Evolutionary conservation across 1,140 invertebrate species (phyloP), one percentile per base, ranked within the genome.

Genomic region (Cheumatopsyche charites): DNA sequence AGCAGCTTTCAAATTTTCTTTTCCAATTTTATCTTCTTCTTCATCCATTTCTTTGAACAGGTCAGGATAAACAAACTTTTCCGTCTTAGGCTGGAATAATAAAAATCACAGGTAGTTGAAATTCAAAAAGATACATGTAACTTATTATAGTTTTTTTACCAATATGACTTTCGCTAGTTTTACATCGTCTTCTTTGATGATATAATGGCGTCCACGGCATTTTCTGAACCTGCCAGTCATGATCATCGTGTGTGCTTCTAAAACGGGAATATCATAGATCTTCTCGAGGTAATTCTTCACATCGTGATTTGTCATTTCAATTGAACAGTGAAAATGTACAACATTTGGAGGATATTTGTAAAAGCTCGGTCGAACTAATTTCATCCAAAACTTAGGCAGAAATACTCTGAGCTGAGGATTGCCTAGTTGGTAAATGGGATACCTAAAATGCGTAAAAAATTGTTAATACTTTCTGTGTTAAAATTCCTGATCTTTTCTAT

Each of bases 381-480:
- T 98, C 90, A 98, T 91, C 91, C 92, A 97, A 82, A 97, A 97
- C 82, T 97, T 94, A 11, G 96, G 95, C 21, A 98, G 81, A 83
- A 95, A 97, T 29, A 97, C 84, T 72, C 95, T 84, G 36, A 95
- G 80, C 79, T 98, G 95, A 21, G 95, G 95, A 82, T 95, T 94
- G 9, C 95, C 95, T 82, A 87, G 89, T 82, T 92, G 91, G 81
- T 95, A 97, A 15, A 95, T 77, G 3, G 94, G 95, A 84, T 96
- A 97, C 87, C 92, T 84, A 70, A 42, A 77, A 76, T 6, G n/a
- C 21, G 4, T n/a, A 19, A 4, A 11, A 62, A 13, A 25, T 62
- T 62, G 15, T 17, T 52, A 7, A 52, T 52, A 17, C 47, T n/a
- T n/a, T n/a, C n/a, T n/a, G n/a, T n/a, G n/a, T n/a, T n/a, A n/a